Evolutionary conservation across 2,888 invertebrate species (phyloP).

Genomic region (Hoplodrina blanda): DNA sequence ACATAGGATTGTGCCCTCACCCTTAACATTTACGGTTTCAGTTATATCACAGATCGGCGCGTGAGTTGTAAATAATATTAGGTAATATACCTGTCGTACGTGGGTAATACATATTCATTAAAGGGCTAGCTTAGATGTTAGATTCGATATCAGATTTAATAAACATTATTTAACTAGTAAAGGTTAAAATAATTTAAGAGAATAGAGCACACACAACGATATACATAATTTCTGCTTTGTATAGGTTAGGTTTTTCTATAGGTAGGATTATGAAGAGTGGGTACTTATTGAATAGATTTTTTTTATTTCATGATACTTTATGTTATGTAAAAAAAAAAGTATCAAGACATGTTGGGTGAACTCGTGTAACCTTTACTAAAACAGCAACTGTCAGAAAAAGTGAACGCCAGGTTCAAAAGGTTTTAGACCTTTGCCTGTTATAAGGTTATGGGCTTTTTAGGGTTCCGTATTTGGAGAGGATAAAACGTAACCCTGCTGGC

Average conservation of each 20-base stretch:
- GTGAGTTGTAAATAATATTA: slow-evolving; percentile 59
- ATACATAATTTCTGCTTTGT: background rate
- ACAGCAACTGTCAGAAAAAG: no score
- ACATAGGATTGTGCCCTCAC: slow-evolving; percentile 51
- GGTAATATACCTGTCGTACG: slow-evolving; percentile 54
- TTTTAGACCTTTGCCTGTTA: no score
- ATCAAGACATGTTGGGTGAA: no score
- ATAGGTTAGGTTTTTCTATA: background rate
- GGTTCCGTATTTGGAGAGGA: no score
- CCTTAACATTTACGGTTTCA: slow-evolving; percentile 59
- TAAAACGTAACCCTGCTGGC: no score
- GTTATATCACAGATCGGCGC: slow-evolving; percentile 53
- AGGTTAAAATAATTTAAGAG: slow-evolving; percentile 32
- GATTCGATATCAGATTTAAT: slow-evolving; percentile 46
- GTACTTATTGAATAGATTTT: no score
- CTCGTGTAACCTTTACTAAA: no score
- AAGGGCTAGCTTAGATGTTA: slow-evolving; percentile 47
- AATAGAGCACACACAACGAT: background rate
- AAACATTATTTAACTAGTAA: slow-evolving; percentile 36
- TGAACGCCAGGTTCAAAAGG: no score
- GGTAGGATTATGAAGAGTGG: no score
- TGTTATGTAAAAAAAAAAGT: no score
- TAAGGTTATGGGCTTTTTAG: no score
- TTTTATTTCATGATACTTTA: no score
- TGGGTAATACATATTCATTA: slow-evolving; percentile 51